phyloP scores from a whole-genome alignment of 2,797 vertebrate genomes.

The Lycodopsis pacificus region DNA sequence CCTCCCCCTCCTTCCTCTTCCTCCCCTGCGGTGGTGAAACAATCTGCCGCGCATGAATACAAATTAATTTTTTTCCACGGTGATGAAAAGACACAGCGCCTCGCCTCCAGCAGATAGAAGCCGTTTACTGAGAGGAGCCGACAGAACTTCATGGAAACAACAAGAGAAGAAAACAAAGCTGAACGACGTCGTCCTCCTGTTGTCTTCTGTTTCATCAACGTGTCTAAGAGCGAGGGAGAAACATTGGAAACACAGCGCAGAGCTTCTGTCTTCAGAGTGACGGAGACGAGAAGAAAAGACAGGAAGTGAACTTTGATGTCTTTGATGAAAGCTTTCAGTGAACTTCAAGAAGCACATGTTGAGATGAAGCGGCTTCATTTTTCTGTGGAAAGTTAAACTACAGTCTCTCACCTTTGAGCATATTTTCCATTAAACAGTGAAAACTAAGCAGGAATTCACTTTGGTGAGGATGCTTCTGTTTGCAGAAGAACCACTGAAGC shows the following conservation, averaged over 20 bases:
- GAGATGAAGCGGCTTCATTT: neutral
- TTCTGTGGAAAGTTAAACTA: too few relatives aligned
- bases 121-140: conserved; percentile 18
- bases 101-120: conserved; percentile 29
- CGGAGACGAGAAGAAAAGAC: conserved; percentile 1
- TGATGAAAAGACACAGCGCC: conserved; percentile 26
- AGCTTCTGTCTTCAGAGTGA: conserved; percentile 17
- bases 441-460: neutral
- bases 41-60: conserved; percentile 30
- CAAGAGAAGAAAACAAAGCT: neutral
- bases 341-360: conserved; percentile 6
- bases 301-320: conserved; percentile 13
- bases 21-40: conserved; percentile 16
- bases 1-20: neutral
- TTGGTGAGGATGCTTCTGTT: neutral
- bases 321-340: neutral
- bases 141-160: neutral
- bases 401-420: rapidly evolving
- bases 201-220: conserved; percentile 4
- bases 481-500: neutral
- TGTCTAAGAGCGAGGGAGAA: neutral
- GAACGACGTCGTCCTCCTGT: neutral
- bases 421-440: neutral
- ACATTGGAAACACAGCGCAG: neutral
- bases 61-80: conserved; percentile 2